A percentile compares a stretch with the other conserved stretches of the same genome.
Evolutionary conservation across 2,888 invertebrate genomes (phyloP).

Genomic region (Ormyrus thymus): DNA sequence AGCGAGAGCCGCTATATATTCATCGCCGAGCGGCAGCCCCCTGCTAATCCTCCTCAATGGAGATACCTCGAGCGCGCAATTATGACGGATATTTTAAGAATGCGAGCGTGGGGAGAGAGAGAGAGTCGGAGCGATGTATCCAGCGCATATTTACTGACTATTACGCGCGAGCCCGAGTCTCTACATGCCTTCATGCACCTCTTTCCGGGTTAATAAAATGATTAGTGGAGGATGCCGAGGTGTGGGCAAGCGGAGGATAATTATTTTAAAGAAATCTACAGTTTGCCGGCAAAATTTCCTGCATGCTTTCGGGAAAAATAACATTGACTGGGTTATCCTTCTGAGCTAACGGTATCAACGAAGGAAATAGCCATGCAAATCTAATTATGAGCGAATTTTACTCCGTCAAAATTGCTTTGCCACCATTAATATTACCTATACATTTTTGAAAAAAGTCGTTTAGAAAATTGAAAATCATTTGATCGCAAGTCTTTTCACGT

Average conservation of each 20-base stretch:
- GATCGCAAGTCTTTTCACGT: background rate
- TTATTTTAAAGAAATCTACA: background rate
- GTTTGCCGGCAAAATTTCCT: too few relatives aligned
- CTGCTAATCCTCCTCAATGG: conserved; percentile 37
- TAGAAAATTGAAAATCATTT: too few relatives aligned
- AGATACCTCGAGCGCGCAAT: conserved; percentile 45
- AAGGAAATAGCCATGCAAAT: too few relatives aligned
- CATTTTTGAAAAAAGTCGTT: too few relatives aligned
- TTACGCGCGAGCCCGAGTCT: background rate
- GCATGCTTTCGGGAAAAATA: too few relatives aligned
- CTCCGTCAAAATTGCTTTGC: too few relatives aligned
- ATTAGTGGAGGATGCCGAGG: background rate
- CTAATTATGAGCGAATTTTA: background rate
- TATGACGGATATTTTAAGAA: conserved; percentile 42
- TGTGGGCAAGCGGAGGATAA: background rate
- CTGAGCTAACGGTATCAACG: too few relatives aligned
- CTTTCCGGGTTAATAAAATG: conserved; percentile 42
- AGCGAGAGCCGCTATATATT: background rate
- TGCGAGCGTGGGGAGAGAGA: background rate
- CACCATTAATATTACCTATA: too few relatives aligned
- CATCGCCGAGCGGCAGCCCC: background rate
- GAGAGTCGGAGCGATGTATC: background rate
- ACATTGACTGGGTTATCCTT: too few relatives aligned
- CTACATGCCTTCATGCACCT: background rate
- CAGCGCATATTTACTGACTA: conserved; percentile 31